Conservation (phyloP, 2,888 invertebrate species). For the Odontocerum albicorne region DNA sequence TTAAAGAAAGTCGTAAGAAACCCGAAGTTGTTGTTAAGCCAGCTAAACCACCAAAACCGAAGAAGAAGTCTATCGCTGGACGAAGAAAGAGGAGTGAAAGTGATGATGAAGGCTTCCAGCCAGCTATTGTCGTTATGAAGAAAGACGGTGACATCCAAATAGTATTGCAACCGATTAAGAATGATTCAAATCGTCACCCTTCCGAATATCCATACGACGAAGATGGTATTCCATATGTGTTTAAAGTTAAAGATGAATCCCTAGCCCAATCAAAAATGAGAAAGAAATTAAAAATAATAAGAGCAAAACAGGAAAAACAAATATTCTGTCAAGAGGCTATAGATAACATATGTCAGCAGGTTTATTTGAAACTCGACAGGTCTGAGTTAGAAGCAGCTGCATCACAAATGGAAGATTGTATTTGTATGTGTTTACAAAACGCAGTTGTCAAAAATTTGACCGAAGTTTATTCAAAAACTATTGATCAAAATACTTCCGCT, state of each 20-base stretch:
- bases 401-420: slow-evolving; percentile 5
- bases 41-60: slow-evolving; percentile 21
- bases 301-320: neutral
- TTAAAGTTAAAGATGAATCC: slow-evolving; percentile 3
- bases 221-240: slow-evolving; percentile 44
- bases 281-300: neutral
- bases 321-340: slow-evolving; percentile 6
- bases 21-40: neutral
- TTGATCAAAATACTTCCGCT: too few relatives aligned
- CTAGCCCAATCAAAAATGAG: neutral
- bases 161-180: slow-evolving; percentile 54
- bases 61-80: slow-evolving; percentile 42
- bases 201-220: slow-evolving; percentile 55
- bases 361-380: slow-evolving; percentile 17
- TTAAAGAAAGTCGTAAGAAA: neutral
- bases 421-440: slow-evolving; percentile 13
- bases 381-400: slow-evolving; percentile 6
- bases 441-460: slow-evolving; percentile 13
- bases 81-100: slow-evolving; percentile 50
- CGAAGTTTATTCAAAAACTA: neutral
- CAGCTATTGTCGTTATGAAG: slow-evolving; percentile 48
- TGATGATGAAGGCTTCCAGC: slow-evolving; percentile 51
- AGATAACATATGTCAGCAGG: slow-evolving; percentile 13
- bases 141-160: slow-evolving; percentile 51
- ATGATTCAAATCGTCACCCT: slow-evolving; percentile 48